Evolutionary conservation across 2,113 vertebrate genomes (phyloP).

Genomic region (Notarius quadriscutis): DNA sequence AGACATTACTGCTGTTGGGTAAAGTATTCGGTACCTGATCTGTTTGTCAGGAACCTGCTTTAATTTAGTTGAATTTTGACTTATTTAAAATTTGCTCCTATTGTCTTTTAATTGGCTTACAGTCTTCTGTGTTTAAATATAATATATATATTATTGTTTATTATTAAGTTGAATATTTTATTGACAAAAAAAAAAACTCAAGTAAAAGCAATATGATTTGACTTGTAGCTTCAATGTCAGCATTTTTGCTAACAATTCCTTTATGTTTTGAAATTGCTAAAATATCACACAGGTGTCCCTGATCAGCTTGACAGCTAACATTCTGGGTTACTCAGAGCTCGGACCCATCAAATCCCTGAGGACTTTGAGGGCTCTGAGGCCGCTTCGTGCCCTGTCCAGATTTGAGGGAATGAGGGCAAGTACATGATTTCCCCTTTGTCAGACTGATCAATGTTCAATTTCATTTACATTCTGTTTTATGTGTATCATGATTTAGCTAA

Average conservation of each 20-base stretch:
- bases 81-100: background rate
- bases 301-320: slow-evolving; percentile 88
- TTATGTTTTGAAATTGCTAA: background rate
- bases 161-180: background rate
- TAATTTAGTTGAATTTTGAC: too few species aligned
- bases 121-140: background rate
- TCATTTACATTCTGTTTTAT: background rate
- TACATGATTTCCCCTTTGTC: slow-evolving; percentile 2
- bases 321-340: slow-evolving; percentile 90
- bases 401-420: slow-evolving; percentile 95
- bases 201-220: background rate
- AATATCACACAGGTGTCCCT: slow-evolving; percentile 82
- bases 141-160: background rate
- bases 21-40: too few species aligned
- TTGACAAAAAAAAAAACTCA: background rate
- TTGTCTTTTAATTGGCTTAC: background rate
- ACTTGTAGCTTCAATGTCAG: background rate
- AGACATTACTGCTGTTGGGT: too few species aligned
- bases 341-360: slow-evolving; percentile 92
- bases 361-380: slow-evolving; percentile 87
- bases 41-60: too few species aligned
- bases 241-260: background rate
- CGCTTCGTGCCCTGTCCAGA: slow-evolving; percentile 88
- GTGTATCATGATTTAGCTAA: background rate
- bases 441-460: background rate